Base-by-base conservation (phyloP, 2,113 vertebrate genomes). In the Oxyruncus cristatus region DNA sequence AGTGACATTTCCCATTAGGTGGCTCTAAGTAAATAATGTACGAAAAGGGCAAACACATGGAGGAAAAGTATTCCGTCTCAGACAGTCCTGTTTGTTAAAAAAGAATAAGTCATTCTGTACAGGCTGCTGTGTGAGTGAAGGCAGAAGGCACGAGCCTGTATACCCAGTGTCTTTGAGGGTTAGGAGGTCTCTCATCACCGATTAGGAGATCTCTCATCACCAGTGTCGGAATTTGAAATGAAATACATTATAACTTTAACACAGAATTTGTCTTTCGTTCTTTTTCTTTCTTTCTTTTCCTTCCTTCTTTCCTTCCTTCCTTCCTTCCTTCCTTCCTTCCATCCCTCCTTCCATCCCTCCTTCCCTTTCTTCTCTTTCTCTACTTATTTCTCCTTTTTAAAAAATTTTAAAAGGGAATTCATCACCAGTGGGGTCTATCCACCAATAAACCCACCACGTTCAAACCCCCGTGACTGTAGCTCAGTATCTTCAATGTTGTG, bases 1-100 rank as follows among this genome's bases (percentile, higher is more conserved):
- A 53, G 73, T 96, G 97, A 97, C 97, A 97, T 97, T 96, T 97
- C 89, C 91, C 89, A 97, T 98, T 97, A 95, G 72, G 67, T 85
- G 85, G 59, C 74, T 97, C 74, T 96, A 97, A 97, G 96, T 97
- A 98, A 98, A 98, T 97, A 97, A 85, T 97, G 86, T 79, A 96
- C 32, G 76, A 98, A 98, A 97, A 87, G 95, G 91, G 88, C 95
- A 97, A 97, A 96, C 76, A 75, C 77, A 94, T 67, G 37, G 85
- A 93, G 92, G 55, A 85, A 95, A 86, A 52, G 89, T 95, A 93
- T 87, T 93, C 85, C 79, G 62, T 83, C 82, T 89, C 37, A 96
- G 67, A 79, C 82, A 92, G 82, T 49, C 44, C 50, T 91, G 59
- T 83, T 92, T 89, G 87, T 87, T 76, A 86, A 94, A 85, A 87